A percentile compares a stretch with the other conserved stretches of the same genome.
These are phyloP conservation scores for Centropyge bicolor DNA, from an alignment of 2,797 vertebrate genomes.

Conservation along the genomic window DNA sequence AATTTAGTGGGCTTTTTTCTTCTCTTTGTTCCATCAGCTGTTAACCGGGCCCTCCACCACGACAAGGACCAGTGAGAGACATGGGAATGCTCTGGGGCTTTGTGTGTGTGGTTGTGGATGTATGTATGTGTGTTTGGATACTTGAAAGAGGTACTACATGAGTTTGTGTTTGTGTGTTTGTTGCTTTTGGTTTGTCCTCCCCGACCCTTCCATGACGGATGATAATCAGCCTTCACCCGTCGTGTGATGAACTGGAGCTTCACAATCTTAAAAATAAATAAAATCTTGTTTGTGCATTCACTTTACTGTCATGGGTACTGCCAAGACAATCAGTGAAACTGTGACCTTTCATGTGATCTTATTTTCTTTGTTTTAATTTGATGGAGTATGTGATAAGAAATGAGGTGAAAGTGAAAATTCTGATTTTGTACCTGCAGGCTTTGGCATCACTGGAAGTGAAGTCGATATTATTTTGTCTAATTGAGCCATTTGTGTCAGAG, in stretches of 20 bases:
- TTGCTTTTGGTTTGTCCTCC: constrained; percentile 14
- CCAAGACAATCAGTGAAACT: constrained; percentile 39
- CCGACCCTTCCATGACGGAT: constrained; percentile 7
- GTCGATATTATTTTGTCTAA: neutral
- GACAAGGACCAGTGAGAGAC: constrained; percentile 80
- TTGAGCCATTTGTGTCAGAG: constrained; percentile 42
- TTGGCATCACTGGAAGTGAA: neutral
- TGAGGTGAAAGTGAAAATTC: neutral
- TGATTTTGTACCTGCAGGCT: constrained; percentile 8
- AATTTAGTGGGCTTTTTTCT: neutral
- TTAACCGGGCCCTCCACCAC: constrained; percentile 71
- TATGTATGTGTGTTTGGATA: constrained; percentile 3
- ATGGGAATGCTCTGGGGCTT: neutral
- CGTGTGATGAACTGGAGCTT: constrained; percentile 38
- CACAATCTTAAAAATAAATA: constrained; percentile 22
- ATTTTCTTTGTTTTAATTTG: constrained; percentile 21
- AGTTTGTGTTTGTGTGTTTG: constrained; percentile 4
- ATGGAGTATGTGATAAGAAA: neutral
- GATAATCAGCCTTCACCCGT: neutral
- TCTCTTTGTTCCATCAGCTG: constrained; percentile 72
- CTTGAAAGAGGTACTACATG: constrained; percentile 18
- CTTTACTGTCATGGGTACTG: constrained; percentile 48
- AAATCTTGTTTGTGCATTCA: constrained; percentile 22
- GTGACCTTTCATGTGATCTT: constrained; percentile 52
- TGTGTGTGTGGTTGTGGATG: constrained; percentile 29